These are phyloP conservation scores for Drosophila nikananu DNA, from an alignment of 1,140 invertebrate species.

Conservation along the genomic window DNA sequence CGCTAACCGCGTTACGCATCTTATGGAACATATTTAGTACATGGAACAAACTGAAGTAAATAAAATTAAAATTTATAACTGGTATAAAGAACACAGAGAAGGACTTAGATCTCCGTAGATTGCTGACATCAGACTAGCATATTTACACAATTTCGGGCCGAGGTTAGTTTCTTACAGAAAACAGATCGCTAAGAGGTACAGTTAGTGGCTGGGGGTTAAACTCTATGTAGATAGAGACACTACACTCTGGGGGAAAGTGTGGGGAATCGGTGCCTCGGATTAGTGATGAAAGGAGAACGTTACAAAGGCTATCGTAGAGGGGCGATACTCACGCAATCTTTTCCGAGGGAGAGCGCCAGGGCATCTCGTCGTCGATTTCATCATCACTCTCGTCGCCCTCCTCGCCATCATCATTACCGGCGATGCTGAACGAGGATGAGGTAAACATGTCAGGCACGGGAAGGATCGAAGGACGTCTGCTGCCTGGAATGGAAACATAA, in stretches of 20 bases:
- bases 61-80: not conserved
- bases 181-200: slow-evolving; percentile 31
- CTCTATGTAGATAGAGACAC: slow-evolving; percentile 52
- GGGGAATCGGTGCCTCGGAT: slow-evolving; percentile 52
- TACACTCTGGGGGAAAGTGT: slow-evolving; percentile 23
- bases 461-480: slow-evolving; percentile 93
- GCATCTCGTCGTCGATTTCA: slow-evolving; percentile 94
- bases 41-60: not conserved
- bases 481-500: slow-evolving; percentile 86
- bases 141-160: slow-evolving; percentile 27
- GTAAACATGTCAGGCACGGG: slow-evolving; percentile 96
- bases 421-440: slow-evolving; percentile 90
- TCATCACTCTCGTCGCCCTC: slow-evolving; percentile 94
- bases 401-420: slow-evolving; percentile 90
- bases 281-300: slow-evolving; percentile 9
- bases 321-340: slow-evolving; percentile 93
- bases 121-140: slow-evolving; percentile 9
- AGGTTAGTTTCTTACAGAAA: slow-evolving; percentile 10
- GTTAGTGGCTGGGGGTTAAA: slow-evolving; percentile 31
- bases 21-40: not conserved
- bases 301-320: not conserved
- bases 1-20: no score
- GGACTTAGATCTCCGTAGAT: not conserved
- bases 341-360: slow-evolving; percentile 94
- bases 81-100: not conserved